Percentiles rank a stretch among this genome's conserved stretches.
These are phyloP conservation scores for Scartelaos histophorus DNA, from an alignment of 2,113 vertebrate genomes.

Conservation along the genomic window DNA sequence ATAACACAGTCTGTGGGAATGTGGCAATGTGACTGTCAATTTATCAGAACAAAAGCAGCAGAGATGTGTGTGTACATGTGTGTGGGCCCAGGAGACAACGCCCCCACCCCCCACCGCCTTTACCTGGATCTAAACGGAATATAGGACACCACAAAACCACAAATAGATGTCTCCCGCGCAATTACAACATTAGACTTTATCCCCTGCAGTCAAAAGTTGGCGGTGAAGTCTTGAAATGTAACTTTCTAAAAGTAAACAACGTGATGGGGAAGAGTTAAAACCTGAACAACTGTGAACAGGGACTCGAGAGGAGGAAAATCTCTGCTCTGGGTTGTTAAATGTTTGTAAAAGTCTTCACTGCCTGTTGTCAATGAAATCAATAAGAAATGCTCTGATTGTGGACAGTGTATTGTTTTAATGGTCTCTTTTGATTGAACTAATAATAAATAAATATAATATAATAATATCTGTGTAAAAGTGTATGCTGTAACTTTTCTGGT, in stretches of 20 bases:
- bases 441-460: no score
- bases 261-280: slow-evolving; percentile 6
- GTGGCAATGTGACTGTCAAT: slow-evolving; percentile 79
- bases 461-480: no score
- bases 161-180: slow-evolving; percentile 76
- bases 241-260: slow-evolving; percentile 63
- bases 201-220: slow-evolving; percentile 72
- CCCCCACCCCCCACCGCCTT: slow-evolving; percentile 72
- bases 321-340: neutral
- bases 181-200: slow-evolving; percentile 69
- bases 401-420: neutral
- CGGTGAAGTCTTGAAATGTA: slow-evolving; percentile 53
- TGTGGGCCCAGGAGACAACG: slow-evolving; percentile 73
- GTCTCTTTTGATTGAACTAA: no score
- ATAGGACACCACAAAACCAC: slow-evolving; percentile 71
- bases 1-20: slow-evolving; percentile 65
- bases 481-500: no score
- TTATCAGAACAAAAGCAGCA: slow-evolving; percentile 79
- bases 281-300: neutral
- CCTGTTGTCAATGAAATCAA: neutral
- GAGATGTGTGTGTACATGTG: slow-evolving; percentile 49
- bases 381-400: neutral
- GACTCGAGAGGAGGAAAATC: neutral
- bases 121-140: slow-evolving; percentile 78
- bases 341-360: neutral